These are phyloP conservation scores for Aspidiotus destructor DNA, from an alignment of 2,888 invertebrate genomes.

Conservation along the genomic window DNA sequence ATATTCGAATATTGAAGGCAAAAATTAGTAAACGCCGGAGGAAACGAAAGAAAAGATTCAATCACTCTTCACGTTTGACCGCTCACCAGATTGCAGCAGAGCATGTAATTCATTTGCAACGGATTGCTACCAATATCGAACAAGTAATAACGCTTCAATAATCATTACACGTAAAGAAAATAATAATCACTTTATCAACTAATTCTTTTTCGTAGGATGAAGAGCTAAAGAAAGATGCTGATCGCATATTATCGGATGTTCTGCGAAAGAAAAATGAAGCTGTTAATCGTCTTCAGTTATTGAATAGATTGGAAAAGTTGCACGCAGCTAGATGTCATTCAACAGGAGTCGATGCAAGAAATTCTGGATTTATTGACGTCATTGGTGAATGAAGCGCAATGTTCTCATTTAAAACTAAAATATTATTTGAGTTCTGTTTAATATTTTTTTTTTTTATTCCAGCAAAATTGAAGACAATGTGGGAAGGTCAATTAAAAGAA, in stretches of 20 bases:
- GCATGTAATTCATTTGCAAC: not conserved
- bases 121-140: not conserved
- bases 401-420: not conserved
- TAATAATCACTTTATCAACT: not conserved
- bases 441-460: not conserved
- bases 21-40: not conserved
- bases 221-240: slow-evolving; percentile 21
- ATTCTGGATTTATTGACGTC: not conserved
- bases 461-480: slow-evolving; percentile 20
- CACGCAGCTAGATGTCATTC: slow-evolving; percentile 9
- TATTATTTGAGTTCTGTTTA: not conserved
- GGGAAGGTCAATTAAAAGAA: slow-evolving; percentile 20
- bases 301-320: slow-evolving; percentile 15
- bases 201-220: slow-evolving; percentile 10
- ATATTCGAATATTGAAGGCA: not conserved
- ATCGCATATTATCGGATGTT: slow-evolving; percentile 16
- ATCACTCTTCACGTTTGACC: not conserved
- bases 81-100: not conserved
- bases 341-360: not conserved
- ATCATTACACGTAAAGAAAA: not conserved
- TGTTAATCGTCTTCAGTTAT: slow-evolving; percentile 10
- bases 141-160: not conserved
- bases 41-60: not conserved
- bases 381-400: slow-evolving; percentile 9
- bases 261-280: slow-evolving; percentile 23